Evolutionary conservation across 64 coral and sea anemone genomes (phyloP).

Genomic region (Actinia equina): DNA sequence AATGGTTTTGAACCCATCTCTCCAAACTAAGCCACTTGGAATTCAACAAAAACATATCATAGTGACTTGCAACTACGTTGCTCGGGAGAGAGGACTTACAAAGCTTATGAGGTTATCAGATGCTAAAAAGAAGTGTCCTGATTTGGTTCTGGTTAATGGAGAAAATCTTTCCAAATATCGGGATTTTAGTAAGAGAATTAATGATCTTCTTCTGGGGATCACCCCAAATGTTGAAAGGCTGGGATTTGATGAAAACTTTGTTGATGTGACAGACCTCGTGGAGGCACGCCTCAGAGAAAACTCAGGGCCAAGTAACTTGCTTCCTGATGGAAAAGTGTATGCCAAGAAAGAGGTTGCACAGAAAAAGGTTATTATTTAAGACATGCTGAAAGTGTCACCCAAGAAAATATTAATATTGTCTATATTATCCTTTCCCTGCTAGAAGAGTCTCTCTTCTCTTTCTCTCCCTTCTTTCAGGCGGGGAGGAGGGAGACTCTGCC

Average conservation of each 20-base stretch:
- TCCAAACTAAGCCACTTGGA: constrained; percentile 53
- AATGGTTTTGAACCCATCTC: constrained; percentile 60
- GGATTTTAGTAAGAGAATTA: constrained; percentile 63
- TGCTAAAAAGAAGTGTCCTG: constrained; percentile 79
- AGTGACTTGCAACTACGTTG: constrained; percentile 85
- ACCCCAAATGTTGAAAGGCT: constrained; percentile 76
- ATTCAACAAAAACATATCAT: constrained; percentile 81
- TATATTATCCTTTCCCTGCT: too few relatives aligned
- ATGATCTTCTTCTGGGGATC: constrained; percentile 38
- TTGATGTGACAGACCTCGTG: constrained; percentile 78
- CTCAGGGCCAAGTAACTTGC: background rate
- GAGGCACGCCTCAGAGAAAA: constrained; percentile 14
- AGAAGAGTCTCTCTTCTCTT: too few relatives aligned
- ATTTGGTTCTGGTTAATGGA: constrained; percentile 71
- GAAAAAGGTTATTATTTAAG: background rate
- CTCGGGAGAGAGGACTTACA: constrained; percentile 57
- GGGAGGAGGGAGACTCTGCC: too few relatives aligned
- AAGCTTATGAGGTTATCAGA: constrained; percentile 71
- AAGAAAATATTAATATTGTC: too few relatives aligned
- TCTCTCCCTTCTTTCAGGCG: too few relatives aligned
- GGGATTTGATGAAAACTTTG: constrained; percentile 81
- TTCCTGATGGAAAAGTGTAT: constrained; percentile 6
- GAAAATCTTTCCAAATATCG: constrained; percentile 74
- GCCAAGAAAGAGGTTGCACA: background rate
- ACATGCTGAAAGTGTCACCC: background rate